Evolutionary conservation across 2,113 vertebrate genomes (phyloP).

Genomic region (Nerophis ophidion): DNA sequence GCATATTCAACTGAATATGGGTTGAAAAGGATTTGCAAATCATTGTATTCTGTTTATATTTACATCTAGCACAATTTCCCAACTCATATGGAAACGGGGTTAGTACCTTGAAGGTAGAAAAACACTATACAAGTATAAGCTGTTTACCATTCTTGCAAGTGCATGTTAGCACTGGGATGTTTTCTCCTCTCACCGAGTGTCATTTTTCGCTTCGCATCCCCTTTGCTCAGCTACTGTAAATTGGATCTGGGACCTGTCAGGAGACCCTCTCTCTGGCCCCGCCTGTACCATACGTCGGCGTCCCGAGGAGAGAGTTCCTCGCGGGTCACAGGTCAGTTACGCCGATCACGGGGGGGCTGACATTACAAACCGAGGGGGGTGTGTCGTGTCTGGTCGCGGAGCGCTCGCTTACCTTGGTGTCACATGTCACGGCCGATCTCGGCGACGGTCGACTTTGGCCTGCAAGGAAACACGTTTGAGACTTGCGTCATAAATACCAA

Average conservation of each 20-base stretch:
- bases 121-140: too few species aligned
- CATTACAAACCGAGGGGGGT: slow-evolving; percentile 39
- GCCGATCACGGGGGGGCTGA: slow-evolving; percentile 14
- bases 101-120: too few species aligned
- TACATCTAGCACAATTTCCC: too few species aligned
- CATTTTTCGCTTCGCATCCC: not conserved
- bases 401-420: slow-evolving; percentile 49
- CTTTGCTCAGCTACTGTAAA: slow-evolving; percentile 6
- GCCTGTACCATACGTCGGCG: too few species aligned
- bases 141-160: too few species aligned
- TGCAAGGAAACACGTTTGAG: slow-evolving; percentile 31
- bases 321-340: slow-evolving; percentile 35
- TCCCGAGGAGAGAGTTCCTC: slow-evolving; percentile 15
- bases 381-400: not conserved
- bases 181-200: not conserved
- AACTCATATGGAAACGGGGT: too few species aligned
- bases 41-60: too few species aligned
- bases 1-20: too few species aligned
- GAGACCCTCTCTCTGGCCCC: slow-evolving; percentile 5
- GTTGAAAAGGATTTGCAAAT: too few species aligned
- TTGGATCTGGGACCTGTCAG: not conserved
- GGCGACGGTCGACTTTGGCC: slow-evolving; percentile 55
- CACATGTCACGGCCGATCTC: slow-evolving; percentile 53
- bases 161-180: too few species aligned
- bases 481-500: not conserved